Percentiles rank a stretch among this genome's conserved stretches.
Conservation (phyloP, 2,113 vertebrate genomes). For the Connochaetes taurinus region DNA sequence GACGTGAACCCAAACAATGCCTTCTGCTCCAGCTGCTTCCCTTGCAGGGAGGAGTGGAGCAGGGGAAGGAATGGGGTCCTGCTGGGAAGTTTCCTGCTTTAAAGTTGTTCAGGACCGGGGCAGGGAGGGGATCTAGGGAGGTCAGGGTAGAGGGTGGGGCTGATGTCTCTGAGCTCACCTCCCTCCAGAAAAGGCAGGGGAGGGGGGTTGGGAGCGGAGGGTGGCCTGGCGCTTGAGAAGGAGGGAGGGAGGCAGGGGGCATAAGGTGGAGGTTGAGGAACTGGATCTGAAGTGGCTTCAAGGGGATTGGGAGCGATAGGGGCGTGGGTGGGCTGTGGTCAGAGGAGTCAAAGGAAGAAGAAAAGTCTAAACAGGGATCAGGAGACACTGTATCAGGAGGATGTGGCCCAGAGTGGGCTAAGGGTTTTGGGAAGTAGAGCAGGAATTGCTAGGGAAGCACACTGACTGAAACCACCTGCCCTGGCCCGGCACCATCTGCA, state of each 20-base stretch:
- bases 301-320: not conserved
- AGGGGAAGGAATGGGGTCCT: not conserved
- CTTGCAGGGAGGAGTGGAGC: not conserved
- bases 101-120: not conserved
- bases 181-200: not conserved
- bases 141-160: not conserved
- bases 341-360: not conserved
- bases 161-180: not conserved
- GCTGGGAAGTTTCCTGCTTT: not conserved
- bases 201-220: fast-evolving
- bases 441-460: not conserved
- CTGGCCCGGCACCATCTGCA: not conserved
- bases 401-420: not conserved
- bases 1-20: too few species aligned
- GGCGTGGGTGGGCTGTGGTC: not conserved
- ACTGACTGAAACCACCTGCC: fast-evolving
- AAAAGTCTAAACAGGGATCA: not conserved
- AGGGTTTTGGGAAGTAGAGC: not conserved
- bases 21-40: too few species aligned
- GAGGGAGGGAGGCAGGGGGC: not conserved
- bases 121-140: not conserved
- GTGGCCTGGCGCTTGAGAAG: fast-evolving
- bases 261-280: fast-evolving
- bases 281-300: fast-evolving
- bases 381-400: not conserved